Percentiles rank a stretch among this genome's conserved stretches.
Conservation (phyloP, 2,113 vertebrate species). For the Microcebus lehilahytsara region DNA sequence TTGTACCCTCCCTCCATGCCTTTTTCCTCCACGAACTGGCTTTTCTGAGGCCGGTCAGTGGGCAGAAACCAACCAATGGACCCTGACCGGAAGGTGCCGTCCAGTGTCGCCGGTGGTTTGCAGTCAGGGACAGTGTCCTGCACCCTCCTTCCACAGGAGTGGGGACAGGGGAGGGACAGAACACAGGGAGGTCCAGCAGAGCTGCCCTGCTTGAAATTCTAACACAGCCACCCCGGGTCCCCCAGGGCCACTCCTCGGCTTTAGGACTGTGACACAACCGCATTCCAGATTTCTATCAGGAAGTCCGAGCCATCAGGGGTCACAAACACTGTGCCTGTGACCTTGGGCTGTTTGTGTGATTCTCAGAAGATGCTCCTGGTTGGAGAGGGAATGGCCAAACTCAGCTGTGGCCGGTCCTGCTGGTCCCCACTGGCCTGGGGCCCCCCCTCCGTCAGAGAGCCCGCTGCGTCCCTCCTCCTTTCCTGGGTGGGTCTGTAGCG, state of each 20-base stretch:
- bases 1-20: fast-evolving
- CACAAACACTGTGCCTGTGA: neutral
- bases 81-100: fast-evolving
- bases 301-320: neutral
- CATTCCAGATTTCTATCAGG: fast-evolving
- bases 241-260: fast-evolving
- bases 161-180: neutral
- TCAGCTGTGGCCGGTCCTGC: neutral
- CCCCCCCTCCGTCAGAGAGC: neutral
- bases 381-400: neutral
- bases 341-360: neutral
- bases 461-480: neutral
- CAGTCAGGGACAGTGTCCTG: fast-evolving
- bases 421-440: neutral
- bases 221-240: neutral
- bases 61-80: neutral
- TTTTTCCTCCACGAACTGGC: neutral
- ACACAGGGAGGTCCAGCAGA: fast-evolving
- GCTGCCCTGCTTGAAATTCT: neutral
- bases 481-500: neutral
- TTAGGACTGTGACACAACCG: too few species aligned
- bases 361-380: neutral
- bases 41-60: neutral
- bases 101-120: neutral
- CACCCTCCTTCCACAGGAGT: neutral